Percentiles rank a stretch among this genome's conserved stretches.
phyloP scores from a whole-genome alignment of 2,797 vertebrate species.

The Balearica regulorum region DNA sequence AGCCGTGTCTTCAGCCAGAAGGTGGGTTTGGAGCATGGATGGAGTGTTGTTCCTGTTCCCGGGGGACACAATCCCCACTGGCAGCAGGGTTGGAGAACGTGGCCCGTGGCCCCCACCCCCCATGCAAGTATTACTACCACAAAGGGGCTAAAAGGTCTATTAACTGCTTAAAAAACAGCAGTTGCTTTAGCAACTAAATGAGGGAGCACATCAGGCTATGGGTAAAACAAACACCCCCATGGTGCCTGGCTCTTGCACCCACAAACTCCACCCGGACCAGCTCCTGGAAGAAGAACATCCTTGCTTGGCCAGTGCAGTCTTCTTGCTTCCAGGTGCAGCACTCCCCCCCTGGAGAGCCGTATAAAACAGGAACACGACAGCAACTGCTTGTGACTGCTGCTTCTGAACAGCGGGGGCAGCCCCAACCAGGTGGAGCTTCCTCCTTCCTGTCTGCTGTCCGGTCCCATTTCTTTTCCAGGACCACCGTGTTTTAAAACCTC shows the following conservation, averaged over 20 bases:
- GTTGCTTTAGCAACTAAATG: too few species aligned
- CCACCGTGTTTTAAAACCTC: rapidly evolving
- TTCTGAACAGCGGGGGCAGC: too few species aligned
- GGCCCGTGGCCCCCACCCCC: too few species aligned
- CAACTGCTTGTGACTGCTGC: not conserved
- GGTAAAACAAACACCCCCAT: rapidly evolving
- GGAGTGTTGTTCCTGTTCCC: rapidly evolving
- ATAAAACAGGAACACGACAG: rapidly evolving
- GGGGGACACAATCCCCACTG: not conserved
- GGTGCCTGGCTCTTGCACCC: not conserved
- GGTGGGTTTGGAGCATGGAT: rapidly evolving
- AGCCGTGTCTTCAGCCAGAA: rapidly evolving
- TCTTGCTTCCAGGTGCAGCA: not conserved
- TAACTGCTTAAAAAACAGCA: not conserved
- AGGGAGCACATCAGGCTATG: rapidly evolving
- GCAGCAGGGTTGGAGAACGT: rapidly evolving
- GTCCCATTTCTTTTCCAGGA: not conserved
- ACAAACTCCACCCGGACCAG: too few species aligned
- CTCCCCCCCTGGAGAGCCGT: not conserved
- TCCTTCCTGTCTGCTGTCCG: rapidly evolving
- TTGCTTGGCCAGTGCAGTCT: rapidly evolving
- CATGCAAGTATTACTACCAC: not conserved
- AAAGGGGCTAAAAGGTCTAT: not conserved
- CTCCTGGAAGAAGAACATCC: too few species aligned
- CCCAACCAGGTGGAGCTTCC: not conserved